These are phyloP conservation scores for Conus betulinus DNA, from an alignment of 1,140 invertebrate species.

Conservation along the genomic window DNA sequence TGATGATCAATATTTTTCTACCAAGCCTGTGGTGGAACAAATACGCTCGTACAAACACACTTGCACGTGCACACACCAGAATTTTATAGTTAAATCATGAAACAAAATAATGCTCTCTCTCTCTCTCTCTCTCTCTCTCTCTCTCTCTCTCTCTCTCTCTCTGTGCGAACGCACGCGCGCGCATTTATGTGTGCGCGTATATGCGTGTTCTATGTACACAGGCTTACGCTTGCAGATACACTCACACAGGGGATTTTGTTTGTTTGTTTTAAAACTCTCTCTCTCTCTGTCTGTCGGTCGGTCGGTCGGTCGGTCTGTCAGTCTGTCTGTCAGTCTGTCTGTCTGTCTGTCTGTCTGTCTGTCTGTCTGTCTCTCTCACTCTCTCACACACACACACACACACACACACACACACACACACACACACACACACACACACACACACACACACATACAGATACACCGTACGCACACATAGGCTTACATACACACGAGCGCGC, in stretches of 20 bases:
- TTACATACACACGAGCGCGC: neutral
- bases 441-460: neutral
- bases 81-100: no score
- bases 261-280: no score
- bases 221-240: neutral
- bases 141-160: no score
- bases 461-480: neutral
- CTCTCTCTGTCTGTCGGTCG: no score
- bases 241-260: neutral
- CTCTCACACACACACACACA: neutral
- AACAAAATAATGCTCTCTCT: no score
- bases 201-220: no score
- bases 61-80: neutral
- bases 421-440: constrained; percentile 5
- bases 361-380: neutral
- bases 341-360: neutral
- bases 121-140: no score
- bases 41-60: neutral
- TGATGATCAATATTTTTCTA: neutral
- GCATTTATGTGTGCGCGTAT: no score
- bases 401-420: constrained; percentile 10
- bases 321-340: no score
- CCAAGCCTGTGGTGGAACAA: neutral
- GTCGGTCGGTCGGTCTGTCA: no score
- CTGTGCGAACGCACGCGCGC: no score